Percentiles rank a stretch among this genome's conserved stretches.
Conservation (phyloP, 1,140 invertebrate species). For the Drosophila lacertosa region DNA sequence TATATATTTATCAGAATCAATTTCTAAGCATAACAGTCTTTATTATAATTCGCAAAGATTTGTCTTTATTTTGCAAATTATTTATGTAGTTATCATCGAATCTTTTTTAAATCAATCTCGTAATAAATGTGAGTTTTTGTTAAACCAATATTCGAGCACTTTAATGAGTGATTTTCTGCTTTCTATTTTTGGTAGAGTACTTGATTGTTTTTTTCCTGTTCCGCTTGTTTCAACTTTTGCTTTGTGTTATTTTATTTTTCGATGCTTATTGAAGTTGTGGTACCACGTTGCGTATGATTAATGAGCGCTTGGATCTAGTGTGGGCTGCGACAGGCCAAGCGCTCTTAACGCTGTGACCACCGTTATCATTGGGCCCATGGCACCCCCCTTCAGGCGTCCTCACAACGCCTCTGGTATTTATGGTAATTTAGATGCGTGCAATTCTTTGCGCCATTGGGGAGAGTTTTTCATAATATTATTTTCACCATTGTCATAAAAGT, state of each 20-base stretch:
- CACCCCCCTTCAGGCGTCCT: not conserved
- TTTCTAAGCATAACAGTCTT: too few relatives aligned
- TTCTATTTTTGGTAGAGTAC: too few relatives aligned
- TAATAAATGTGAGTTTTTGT: too few relatives aligned
- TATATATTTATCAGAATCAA: too few relatives aligned
- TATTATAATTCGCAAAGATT: too few relatives aligned
- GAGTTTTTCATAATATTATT: slow-evolving; percentile 75
- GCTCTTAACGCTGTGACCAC: too few relatives aligned
- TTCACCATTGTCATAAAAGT: slow-evolving; percentile 71
- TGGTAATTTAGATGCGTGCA: slow-evolving; percentile 40
- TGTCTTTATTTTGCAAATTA: too few relatives aligned
- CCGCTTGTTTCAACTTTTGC: not conserved
- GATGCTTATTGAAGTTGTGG: not conserved
- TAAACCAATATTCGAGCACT: not conserved
- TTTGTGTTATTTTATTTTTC: not conserved
- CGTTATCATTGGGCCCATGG: too few relatives aligned
- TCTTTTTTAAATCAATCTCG: too few relatives aligned
- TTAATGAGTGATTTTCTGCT: not conserved
- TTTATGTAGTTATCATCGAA: too few relatives aligned
- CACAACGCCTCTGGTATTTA: slow-evolving; percentile 15
- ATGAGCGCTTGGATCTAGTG: slow-evolving; percentile 5
- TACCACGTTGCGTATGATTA: slow-evolving; percentile 29
- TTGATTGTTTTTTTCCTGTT: not conserved
- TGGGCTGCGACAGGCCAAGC: not conserved
- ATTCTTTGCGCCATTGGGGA: slow-evolving; percentile 41